A percentile compares a stretch with the other conserved stretches of the same genome.
Evolutionary conservation across 1,140 invertebrate genomes (phyloP).

Genomic region (honey bee (Apis mellifera)): Amel_HAv3.1 CM009944.2:4625501-4626000

Average conservation of each 20-base stretch:
- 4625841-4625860: conserved; percentile 19
- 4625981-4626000: no score
- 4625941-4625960: no score
- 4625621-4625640: conserved; percentile 9
- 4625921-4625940: no score
- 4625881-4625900: conserved; percentile 14
- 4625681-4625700: background rate
- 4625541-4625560: background rate
- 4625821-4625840: conserved; percentile 36
- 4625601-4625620: background rate
- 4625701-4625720: background rate
- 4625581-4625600: background rate
- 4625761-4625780: background rate
- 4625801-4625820: conserved; percentile 44
- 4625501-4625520: rapidly evolving
- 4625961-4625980: no score
- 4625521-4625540: background rate
- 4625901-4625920: no score
- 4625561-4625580: background rate
- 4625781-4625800: background rate
- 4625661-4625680: conserved; percentile 15
- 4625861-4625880: conserved; percentile 16
- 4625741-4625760: background rate
- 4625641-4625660: conserved; percentile 25
- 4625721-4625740: background rate